phyloP scores from a whole-genome alignment of 2,888 invertebrate species.

The Eupithecia tripunctaria region DNA sequence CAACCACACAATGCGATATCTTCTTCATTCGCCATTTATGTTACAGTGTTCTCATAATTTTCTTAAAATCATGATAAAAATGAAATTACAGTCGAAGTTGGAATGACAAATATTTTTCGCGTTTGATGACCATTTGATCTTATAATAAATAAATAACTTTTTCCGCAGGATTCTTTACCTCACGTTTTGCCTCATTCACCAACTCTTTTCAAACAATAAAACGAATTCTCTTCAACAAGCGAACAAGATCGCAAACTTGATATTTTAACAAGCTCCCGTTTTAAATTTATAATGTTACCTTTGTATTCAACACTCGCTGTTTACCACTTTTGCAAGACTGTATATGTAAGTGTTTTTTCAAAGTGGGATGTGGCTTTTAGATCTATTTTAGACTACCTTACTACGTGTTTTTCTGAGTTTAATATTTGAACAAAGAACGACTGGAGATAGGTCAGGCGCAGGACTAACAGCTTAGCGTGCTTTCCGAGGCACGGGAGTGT shows the following conservation, averaged over 20 bases:
- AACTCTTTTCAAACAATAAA: constrained; percentile 12
- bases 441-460: too few relatives aligned
- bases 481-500: too few relatives aligned
- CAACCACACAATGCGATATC: too few relatives aligned
- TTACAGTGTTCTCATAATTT: too few relatives aligned
- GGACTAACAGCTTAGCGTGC: too few relatives aligned
- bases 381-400: not conserved
- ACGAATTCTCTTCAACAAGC: constrained; percentile 37
- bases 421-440: too few relatives aligned
- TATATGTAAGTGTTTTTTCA: constrained; percentile 39
- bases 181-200: not conserved
- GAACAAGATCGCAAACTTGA: constrained; percentile 61
- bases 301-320: constrained; percentile 76
- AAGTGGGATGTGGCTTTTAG: not conserved
- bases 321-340: constrained; percentile 65
- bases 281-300: constrained; percentile 80
- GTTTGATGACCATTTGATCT: not conserved
- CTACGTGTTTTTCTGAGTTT: not conserved
- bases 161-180: not conserved
- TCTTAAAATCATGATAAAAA: too few relatives aligned
- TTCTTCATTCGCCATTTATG: too few relatives aligned
- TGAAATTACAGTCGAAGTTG: too few relatives aligned
- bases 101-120: too few relatives aligned
- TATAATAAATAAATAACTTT: not conserved
- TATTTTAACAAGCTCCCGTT: constrained; percentile 77